phyloP scores from a whole-genome alignment of 2,888 invertebrate genomes.

The Troilus luridus region DNA sequence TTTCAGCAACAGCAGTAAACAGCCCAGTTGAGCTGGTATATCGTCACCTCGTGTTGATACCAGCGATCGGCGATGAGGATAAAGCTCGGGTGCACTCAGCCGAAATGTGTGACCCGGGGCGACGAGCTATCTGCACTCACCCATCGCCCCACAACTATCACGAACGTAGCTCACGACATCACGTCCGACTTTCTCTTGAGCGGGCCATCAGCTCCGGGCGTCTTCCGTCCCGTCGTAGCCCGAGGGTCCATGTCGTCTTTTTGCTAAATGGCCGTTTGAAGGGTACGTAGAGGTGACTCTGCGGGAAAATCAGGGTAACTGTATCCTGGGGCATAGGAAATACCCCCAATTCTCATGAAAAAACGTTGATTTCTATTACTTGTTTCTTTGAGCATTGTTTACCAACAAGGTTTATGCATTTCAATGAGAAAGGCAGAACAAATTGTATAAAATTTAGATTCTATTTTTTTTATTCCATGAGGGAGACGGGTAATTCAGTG shows the following conservation, averaged over 20 bases:
- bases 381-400: too few relatives aligned
- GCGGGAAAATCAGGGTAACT: neutral
- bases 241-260: neutral
- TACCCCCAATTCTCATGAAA: too few relatives aligned
- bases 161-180: slow-evolving; percentile 54
- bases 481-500: too few relatives aligned
- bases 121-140: neutral
- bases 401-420: too few relatives aligned
- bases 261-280: neutral
- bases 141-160: slow-evolving; percentile 55
- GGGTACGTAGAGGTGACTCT: neutral
- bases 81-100: neutral
- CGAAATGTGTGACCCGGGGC: slow-evolving; percentile 10
- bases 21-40: neutral
- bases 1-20: neutral
- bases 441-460: too few relatives aligned
- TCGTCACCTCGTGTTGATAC: neutral
- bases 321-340: neutral
- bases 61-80: neutral
- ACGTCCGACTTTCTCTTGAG: slow-evolving; percentile 49
- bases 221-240: slow-evolving; percentile 28
- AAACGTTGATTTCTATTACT: too few relatives aligned
- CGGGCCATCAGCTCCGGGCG: slow-evolving; percentile 24
- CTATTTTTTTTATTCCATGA: too few relatives aligned
- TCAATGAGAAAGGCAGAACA: too few relatives aligned